Conservation (phyloP, 1,140 invertebrate species). For the Diachasmimorpha longicaudata region DNA sequence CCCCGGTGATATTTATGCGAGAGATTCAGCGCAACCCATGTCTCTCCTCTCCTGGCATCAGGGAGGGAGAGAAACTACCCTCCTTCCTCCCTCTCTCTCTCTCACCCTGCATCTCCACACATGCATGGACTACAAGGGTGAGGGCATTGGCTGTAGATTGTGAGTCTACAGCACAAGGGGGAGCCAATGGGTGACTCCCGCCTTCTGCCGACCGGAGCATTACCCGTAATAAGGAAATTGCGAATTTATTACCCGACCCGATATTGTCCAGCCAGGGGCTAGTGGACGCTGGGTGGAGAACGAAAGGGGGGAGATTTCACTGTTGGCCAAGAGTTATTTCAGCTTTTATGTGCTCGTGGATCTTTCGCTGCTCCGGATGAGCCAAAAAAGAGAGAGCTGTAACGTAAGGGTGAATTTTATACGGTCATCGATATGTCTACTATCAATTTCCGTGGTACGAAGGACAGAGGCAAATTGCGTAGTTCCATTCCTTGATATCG, state of each 20-base stretch:
- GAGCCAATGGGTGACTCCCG: conserved; percentile 24
- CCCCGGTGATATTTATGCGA: conserved; percentile 60
- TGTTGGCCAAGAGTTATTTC: conserved; percentile 21
- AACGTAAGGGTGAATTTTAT: neutral
- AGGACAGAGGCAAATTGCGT: neutral
- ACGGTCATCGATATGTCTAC: neutral
- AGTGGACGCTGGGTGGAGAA: too few relatives aligned
- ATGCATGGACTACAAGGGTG: conserved; percentile 1
- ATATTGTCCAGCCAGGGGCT: conserved; percentile 44
- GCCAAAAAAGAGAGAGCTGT: neutral
- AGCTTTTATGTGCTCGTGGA: conserved; percentile 12
- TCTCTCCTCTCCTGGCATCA: conserved; percentile 4
- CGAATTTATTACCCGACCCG: conserved; percentile 61
- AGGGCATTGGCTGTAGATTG: neutral
- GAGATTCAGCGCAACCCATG: conserved; percentile 43
- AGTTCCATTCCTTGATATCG: neutral
- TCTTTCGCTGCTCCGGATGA: conserved; percentile 7
- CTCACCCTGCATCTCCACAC: conserved; percentile 5
- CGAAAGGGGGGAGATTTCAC: neutral
- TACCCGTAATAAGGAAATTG: conserved; percentile 65
- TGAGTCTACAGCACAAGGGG: neutral
- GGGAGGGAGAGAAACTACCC: conserved; percentile 18
- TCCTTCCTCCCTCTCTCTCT: too few relatives aligned
- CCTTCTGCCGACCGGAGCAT: conserved; percentile 57
- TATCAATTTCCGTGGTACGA: neutral